These are phyloP conservation scores for Plestiodon gilberti DNA, from an alignment of 2,113 vertebrate species.

Conservation along the genomic window DNA sequence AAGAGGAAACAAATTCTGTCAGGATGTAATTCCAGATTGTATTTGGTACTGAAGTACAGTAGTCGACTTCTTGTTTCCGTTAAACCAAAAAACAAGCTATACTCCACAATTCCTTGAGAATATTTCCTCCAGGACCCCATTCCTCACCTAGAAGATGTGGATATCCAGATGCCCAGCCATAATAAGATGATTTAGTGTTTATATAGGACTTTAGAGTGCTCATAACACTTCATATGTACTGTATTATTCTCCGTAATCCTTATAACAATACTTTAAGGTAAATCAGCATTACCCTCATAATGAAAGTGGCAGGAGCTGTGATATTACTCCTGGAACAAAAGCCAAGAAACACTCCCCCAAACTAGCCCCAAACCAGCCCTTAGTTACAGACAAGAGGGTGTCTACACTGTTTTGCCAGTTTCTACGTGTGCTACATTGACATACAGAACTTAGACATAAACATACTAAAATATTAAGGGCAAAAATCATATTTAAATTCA, in stretches of 20 bases:
- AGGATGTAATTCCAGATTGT: slow-evolving; percentile 31
- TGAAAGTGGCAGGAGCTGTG: no score
- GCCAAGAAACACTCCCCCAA: no score
- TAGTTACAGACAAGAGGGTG: no score
- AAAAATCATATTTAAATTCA: slow-evolving; percentile 44
- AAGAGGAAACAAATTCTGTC: slow-evolving; percentile 38
- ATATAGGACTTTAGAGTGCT: background rate
- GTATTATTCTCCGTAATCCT: background rate
- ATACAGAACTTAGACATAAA: slow-evolving; percentile 53
- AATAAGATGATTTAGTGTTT: background rate
- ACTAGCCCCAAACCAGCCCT: no score
- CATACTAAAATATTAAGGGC: slow-evolving; percentile 47
- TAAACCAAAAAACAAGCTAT: slow-evolving; percentile 31
- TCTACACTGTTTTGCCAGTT: slow-evolving; percentile 53
- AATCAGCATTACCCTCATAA: no score
- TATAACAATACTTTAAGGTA: background rate
- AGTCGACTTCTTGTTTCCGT: slow-evolving; percentile 31
- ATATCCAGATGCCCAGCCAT: background rate
- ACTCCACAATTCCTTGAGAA: slow-evolving; percentile 32
- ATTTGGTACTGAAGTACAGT: slow-evolving; percentile 15
- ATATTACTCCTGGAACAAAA: no score
- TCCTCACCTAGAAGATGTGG: background rate
- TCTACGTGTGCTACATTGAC: slow-evolving; percentile 56
- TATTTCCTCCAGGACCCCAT: background rate
- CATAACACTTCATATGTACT: background rate